Percentiles rank a stretch among this genome's conserved stretches.
Conservation (phyloP, 2,113 vertebrate species). For the Forbesichthys papilliferus region DNA sequence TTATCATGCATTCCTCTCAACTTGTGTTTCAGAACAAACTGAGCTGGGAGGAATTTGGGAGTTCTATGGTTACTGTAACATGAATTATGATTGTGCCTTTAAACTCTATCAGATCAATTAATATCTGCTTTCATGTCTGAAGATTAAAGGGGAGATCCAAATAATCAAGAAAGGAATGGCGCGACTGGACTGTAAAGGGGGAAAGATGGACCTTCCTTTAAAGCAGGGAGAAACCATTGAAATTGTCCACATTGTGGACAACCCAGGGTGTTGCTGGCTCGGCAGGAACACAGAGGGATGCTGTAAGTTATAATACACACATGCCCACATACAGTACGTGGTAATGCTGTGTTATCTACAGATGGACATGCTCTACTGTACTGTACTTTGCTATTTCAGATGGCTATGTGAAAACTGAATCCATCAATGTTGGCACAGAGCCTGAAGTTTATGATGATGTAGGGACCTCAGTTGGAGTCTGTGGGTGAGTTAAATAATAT, state of each 20-base stretch:
- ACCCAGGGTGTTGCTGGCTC: slow-evolving; percentile 84
- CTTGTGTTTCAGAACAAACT: not conserved
- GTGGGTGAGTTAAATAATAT: slow-evolving; percentile 58
- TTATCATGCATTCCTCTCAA: no score
- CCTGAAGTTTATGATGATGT: slow-evolving; percentile 77
- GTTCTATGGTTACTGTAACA: not conserved
- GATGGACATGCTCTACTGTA: not conserved
- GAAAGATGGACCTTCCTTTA: slow-evolving; percentile 78
- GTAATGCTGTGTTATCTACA: no score
- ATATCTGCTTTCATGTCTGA: not conserved
- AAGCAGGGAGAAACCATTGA: slow-evolving; percentile 80
- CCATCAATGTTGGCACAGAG: slow-evolving; percentile 61
- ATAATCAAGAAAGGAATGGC: slow-evolving; percentile 77
- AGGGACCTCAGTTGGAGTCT: not conserved
- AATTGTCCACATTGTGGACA: slow-evolving; percentile 81
- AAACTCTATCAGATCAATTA: no score
- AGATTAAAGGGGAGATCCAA: slow-evolving; percentile 73
- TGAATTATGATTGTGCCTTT: no score
- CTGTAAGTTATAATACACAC: slow-evolving; percentile 70
- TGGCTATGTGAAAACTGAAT: slow-evolving; percentile 82
- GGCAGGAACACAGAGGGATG: slow-evolving; percentile 73
- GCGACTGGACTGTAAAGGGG: slow-evolving; percentile 75
- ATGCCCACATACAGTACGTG: not conserved
- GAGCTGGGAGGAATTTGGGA: not conserved
- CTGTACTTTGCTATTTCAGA: slow-evolving; percentile 61